Evolutionary conservation across 2,888 invertebrate species (phyloP), one percentile per base, ranked within the genome.

Genomic region (Atethmia centrago): DNA sequence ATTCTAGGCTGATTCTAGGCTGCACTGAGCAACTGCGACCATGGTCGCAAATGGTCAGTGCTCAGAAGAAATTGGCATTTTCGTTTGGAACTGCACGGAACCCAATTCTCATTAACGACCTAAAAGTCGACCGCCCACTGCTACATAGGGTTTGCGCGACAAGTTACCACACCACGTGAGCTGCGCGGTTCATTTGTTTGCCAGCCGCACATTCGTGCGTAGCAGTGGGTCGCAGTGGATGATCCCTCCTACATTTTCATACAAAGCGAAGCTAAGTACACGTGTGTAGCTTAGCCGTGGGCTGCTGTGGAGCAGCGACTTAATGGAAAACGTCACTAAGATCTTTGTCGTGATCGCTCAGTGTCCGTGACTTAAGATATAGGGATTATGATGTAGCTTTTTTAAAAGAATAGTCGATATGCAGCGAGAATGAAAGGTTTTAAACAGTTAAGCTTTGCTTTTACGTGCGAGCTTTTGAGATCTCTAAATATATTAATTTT

Each of bases 401-500:
- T 47, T 45, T 14, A 31, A 58, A 74, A 28, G 0, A 19, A 36
- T 4, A 2, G 36, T 36, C 59, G 21, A 25, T n/a, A 49, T 0
- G 16, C 49, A n/a, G 36, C 40, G 14, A 51, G 19, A 47, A 53
- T 31, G n/a, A 59, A 75, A 40, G 21, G 25, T 45, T 12, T 40
- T 66, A 19, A 28, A 40, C 2, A 77, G 12, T 63, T 51, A 10
- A 14, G 21, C 40, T 40, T 53, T 47, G 10, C 31, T 55, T 31
- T 1, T 74, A 25, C 68, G 16, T 55, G 31, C 42, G 21, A 62
- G 45, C 51, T 80, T 49, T 19, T 67, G 55, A 58, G 82, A 80
- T 80, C 71, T 81, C 71, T 62, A 12, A 63, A 68, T 80, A 45
- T 61, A 51, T 56, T 47, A 25, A n/a, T 53, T 31, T 47, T 64